Evolutionary conservation across 2,888 invertebrate genomes (phyloP).

Genomic region (Lymantria monacha): DNA sequence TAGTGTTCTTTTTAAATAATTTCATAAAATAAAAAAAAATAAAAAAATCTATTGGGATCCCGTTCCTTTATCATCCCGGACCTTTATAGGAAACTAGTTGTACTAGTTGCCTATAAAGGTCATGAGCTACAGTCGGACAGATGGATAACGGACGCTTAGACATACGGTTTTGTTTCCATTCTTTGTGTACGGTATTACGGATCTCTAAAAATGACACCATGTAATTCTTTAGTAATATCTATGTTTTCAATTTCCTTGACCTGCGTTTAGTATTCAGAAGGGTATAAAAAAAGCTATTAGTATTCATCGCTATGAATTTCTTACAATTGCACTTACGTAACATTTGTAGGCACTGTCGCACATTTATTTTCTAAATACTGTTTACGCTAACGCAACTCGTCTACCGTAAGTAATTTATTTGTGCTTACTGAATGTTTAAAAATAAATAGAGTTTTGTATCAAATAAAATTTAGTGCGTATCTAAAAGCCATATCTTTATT

Average conservation of each 20-base stretch:
- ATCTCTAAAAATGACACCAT: too few species aligned
- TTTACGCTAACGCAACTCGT: not conserved
- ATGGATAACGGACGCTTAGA: too few species aligned
- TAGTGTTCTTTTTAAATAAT: too few species aligned
- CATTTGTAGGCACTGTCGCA: not conserved
- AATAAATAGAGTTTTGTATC: not conserved
- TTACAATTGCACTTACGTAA: not conserved
- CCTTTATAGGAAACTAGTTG: too few species aligned
- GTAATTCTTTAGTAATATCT: too few species aligned
- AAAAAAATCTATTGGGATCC: too few species aligned
- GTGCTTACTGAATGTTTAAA: not conserved
- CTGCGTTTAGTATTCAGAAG: not conserved
- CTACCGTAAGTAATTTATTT: not conserved
- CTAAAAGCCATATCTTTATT: not conserved
- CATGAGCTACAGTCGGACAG: too few species aligned
- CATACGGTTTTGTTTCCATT: too few species aligned
- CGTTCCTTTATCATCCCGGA: too few species aligned
- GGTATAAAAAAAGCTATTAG: slow-evolving; percentile 1
- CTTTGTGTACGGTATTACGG: too few species aligned
- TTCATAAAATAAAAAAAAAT: too few species aligned
- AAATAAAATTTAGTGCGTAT: not conserved
- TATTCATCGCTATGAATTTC: slow-evolving; percentile 1
- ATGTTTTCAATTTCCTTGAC: not conserved
- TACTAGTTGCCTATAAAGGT: too few species aligned
- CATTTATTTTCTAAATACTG: not conserved